phyloP scores from a whole-genome alignment of 2,113 vertebrate species.

The Ochotona curzoniae region DNA sequence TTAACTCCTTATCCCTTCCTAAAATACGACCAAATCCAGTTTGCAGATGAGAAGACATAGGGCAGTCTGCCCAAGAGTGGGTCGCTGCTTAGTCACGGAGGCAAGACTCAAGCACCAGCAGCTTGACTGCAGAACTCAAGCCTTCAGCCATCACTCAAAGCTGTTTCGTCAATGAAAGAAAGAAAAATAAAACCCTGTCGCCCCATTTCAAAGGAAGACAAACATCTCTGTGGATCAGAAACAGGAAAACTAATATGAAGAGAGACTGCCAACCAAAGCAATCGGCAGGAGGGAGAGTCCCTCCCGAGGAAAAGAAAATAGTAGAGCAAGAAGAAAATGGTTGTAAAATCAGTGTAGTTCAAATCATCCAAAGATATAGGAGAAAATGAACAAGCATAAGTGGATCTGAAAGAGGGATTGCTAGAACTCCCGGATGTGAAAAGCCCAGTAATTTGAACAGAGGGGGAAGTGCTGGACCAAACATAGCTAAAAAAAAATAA shows the following conservation, averaged over 20 bases:
- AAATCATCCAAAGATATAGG: slow-evolving; percentile 1
- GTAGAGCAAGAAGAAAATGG: slow-evolving; percentile 61
- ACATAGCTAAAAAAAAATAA: slow-evolving; percentile 21
- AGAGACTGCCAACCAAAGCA: slow-evolving; percentile 71
- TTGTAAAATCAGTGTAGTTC: not conserved
- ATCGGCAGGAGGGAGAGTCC: slow-evolving; percentile 9
- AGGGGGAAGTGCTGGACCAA: not conserved
- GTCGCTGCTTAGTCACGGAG: not conserved
- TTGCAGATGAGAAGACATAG: not conserved
- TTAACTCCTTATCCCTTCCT: not conserved
- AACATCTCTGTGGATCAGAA: slow-evolving; percentile 56
- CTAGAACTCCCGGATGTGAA: slow-evolving; percentile 12
- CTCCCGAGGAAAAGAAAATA: slow-evolving; percentile 61
- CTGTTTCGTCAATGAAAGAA: not conserved
- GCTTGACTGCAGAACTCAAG: not conserved
- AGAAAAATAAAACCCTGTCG: not conserved
- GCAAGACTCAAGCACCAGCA: not conserved
- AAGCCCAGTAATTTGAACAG: not conserved
- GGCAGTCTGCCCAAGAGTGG: not conserved
- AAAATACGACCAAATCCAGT: not conserved
- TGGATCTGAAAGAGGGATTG: not conserved
- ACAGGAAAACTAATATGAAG: slow-evolving; percentile 41
- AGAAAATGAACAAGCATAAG: not conserved
- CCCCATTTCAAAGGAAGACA: slow-evolving; percentile 66
- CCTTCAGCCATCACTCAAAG: not conserved